Conservation (phyloP, 37 sponge, comb jelly and placozoan genomes). For the Eunapius fragilis region DNA sequence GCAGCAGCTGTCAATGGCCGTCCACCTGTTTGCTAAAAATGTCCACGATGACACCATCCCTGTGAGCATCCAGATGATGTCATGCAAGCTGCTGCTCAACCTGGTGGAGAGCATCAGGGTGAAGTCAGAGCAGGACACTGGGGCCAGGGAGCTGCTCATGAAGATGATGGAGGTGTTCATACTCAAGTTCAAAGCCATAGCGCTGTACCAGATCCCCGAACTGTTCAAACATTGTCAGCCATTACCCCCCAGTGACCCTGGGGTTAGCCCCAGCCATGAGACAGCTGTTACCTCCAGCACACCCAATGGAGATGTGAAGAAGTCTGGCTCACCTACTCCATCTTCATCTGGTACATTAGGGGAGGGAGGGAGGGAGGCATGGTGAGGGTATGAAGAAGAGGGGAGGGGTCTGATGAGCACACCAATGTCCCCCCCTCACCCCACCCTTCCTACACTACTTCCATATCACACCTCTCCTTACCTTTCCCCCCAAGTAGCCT, state of each 20-base stretch:
- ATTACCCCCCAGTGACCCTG: background rate
- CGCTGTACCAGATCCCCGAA: slow-evolving; percentile 86
- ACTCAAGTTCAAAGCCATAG: slow-evolving; percentile 93
- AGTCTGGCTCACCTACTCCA: background rate
- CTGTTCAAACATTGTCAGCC: slow-evolving; percentile 47
- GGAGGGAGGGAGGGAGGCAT: background rate
- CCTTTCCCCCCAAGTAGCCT: background rate
- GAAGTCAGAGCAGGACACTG: slow-evolving; percentile 83
- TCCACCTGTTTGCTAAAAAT: slow-evolving; percentile 87
- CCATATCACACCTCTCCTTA: no score
- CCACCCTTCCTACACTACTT: no score
- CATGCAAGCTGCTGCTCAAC: slow-evolving; percentile 93
- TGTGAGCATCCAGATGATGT: slow-evolving; percentile 92
- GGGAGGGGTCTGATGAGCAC: background rate
- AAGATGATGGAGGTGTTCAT: slow-evolving; percentile 96
- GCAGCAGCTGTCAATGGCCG: slow-evolving; percentile 83
- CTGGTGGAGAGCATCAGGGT: slow-evolving; percentile 89
- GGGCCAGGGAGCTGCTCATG: slow-evolving; percentile 83
- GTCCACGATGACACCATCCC: slow-evolving; percentile 88
- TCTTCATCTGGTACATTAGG: background rate
- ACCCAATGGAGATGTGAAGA: background rate
- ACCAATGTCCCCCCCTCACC: no score
- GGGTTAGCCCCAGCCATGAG: background rate
- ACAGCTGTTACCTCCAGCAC: background rate
- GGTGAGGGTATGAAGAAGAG: background rate